These are phyloP conservation scores for Conus canariensis DNA, from an alignment of 2,888 invertebrate genomes.

Conservation along the genomic window DNA sequence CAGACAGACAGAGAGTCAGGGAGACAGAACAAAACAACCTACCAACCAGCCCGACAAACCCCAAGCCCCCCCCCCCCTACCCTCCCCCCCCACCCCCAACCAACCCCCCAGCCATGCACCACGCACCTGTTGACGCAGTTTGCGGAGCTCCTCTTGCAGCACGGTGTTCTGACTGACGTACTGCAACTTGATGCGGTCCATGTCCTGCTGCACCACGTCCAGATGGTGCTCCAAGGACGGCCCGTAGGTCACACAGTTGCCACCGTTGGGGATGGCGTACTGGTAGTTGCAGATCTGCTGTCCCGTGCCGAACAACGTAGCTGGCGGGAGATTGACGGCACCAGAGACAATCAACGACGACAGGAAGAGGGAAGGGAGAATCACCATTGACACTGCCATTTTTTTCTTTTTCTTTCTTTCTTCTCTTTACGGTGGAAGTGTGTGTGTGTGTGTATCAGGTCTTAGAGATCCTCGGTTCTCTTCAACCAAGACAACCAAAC, in stretches of 20 bases:
- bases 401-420: neutral
- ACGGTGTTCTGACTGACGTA: conserved; percentile 53
- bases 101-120: no score
- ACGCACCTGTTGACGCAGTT: conserved; percentile 15
- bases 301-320: neutral
- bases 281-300: conserved; percentile 50
- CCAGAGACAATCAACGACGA: neutral
- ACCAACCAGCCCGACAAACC: neutral
- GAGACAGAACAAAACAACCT: neutral
- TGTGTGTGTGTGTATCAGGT: no score
- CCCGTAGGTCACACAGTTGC: conserved; percentile 52
- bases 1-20: conserved; percentile 2
- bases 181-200: conserved; percentile 54
- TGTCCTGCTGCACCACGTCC: conserved; percentile 51
- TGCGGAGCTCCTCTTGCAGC: conserved; percentile 51
- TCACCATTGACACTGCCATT: neutral
- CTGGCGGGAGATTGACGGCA: neutral
- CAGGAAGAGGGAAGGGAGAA: neutral
- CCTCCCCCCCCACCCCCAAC: no score
- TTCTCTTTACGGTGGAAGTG: neutral
- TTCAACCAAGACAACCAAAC: no score
- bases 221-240: conserved; percentile 54
- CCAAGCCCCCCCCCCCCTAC: no score
- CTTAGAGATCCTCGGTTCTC: neutral
- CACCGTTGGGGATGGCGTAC: conserved; percentile 53